Conservation (phyloP, 2,797 vertebrate genomes). For the Microcaecilia unicolor region DNA sequence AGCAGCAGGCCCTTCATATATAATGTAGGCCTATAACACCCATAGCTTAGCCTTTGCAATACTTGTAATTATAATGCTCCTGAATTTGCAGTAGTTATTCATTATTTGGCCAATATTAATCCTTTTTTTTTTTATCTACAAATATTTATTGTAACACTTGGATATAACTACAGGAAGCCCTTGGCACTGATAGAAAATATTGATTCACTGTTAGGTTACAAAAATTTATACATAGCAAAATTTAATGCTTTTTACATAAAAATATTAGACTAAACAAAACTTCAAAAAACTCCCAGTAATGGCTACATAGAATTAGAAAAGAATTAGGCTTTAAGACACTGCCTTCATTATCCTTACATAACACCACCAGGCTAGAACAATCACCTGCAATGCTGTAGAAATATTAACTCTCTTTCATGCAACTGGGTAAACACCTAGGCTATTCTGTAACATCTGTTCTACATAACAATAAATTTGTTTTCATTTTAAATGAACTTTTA, state of each 20-base stretch:
- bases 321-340: conserved; percentile 72
- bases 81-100: no score
- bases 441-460: conserved; percentile 62
- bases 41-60: no score
- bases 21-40: no score
- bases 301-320: conserved; percentile 70
- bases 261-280: conserved; percentile 75
- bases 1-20: no score
- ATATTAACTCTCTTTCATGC: conserved; percentile 72
- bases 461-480: conserved; percentile 50
- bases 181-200: conserved; percentile 92
- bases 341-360: conserved; percentile 65
- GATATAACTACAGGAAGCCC: conserved; percentile 77
- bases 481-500: conserved; percentile 39
- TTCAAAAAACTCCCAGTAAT: conserved; percentile 57
- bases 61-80: no score
- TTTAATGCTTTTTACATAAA: conserved; percentile 76
- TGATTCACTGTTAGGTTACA: conserved; percentile 90
- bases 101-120: no score
- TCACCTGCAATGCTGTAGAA: conserved; percentile 86
- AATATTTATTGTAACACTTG: conserved; percentile 76
- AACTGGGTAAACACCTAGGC: conserved; percentile 80
- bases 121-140: no score
- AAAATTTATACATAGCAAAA: conserved; percentile 85
- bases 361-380: conserved; percentile 68